A percentile compares a stretch with the other conserved stretches of the same genome.
phyloP scores from a whole-genome alignment of 2,888 invertebrate species.

The Candidula unifasciata region DNA sequence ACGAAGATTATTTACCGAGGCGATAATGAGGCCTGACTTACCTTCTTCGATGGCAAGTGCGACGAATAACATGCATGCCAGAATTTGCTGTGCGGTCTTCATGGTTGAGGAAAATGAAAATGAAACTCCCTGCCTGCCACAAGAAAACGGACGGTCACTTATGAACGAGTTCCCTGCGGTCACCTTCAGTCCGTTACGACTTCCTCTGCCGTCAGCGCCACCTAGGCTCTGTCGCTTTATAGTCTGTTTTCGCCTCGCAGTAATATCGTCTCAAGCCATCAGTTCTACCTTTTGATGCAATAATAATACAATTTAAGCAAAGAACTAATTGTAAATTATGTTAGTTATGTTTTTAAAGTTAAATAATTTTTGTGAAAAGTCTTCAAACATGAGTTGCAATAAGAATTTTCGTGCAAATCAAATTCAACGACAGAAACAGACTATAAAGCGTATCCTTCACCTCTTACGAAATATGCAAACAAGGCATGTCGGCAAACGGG shows the following conservation, averaged over 20 bases:
- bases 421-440: background rate
- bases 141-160: background rate
- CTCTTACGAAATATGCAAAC: slow-evolving; percentile 5
- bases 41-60: slow-evolving; percentile 38
- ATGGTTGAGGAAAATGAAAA: background rate
- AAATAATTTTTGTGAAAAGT: background rate
- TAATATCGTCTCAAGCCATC: no score
- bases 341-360: background rate
- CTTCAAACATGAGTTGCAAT: background rate
- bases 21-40: slow-evolving; percentile 13
- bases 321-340: no score
- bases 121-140: background rate
- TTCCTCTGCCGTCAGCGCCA: slow-evolving; percentile 20
- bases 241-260: background rate
- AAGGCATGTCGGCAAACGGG: background rate
- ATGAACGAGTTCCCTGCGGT: slow-evolving; percentile 7
- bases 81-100: slow-evolving; percentile 34
- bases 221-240: background rate
- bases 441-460: background rate
- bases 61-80: slow-evolving; percentile 23
- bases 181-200: slow-evolving; percentile 41
- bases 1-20: background rate
- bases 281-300: no score
- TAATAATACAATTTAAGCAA: no score
- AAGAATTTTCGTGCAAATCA: background rate